Evolutionary conservation across 2,888 invertebrate species (phyloP).

Genomic region (Diachrysia chrysitis): DNA sequence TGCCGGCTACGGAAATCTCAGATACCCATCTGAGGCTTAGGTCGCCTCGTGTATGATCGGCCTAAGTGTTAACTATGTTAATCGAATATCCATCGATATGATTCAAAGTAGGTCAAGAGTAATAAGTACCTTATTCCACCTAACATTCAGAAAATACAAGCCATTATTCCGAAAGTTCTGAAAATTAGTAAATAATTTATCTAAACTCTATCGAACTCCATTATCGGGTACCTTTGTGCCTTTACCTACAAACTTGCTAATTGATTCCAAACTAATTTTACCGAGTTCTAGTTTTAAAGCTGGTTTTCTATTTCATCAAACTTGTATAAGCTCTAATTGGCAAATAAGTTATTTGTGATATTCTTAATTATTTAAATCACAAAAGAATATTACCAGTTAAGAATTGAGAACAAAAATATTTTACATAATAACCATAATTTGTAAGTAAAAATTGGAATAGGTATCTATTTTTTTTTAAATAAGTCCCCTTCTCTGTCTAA

Average conservation of each 20-base stretch:
- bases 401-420: no score
- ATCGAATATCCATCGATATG: not conserved
- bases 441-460: no score
- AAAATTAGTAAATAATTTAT: constrained; percentile 1
- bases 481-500: no score
- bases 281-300: constrained; percentile 32
- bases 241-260: constrained; percentile 52
- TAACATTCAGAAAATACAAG: no score
- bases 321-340: constrained; percentile 38
- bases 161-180: not conserved
- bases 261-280: constrained; percentile 42
- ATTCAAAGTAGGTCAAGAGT: not conserved
- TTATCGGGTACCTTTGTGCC: constrained; percentile 13
- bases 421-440: no score
- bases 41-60: no score
- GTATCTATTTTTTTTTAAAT: no score
- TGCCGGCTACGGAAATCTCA: no score
- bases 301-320: constrained; percentile 60
- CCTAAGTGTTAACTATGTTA: not conserved
- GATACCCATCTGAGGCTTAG: no score
- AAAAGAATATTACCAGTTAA: no score
- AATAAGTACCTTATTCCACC: not conserved
- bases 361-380: no score
- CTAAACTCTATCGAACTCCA: constrained; percentile 1
- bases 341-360: constrained; percentile 16